Base-by-base conservation (phyloP, 2,888 invertebrate genomes). In the Lamproptera curius region DNA sequence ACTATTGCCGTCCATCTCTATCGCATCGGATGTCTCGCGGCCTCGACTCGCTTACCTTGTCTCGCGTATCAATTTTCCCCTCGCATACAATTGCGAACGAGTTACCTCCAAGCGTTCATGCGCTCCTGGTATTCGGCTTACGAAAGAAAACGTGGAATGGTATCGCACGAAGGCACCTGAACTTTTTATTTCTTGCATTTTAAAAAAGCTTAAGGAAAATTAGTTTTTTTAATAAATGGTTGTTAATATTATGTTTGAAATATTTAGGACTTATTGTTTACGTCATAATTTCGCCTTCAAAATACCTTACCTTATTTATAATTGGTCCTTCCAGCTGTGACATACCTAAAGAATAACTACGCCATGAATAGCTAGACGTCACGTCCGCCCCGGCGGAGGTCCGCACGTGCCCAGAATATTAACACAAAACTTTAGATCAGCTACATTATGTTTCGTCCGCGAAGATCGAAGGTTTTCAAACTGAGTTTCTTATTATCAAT, bases 131-230 rank as follows among this genome's bases (percentile, higher is more conserved):
- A 82, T 68, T 76, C 69, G 60, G 69, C 78, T 84, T 82, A 82
- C 83, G 81, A 81, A 84, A 85, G 81, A 84, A 79, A 82, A 81
- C 82, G 76, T 76, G 75, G 74, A 70, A 73, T 58, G 61, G 67
- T 61, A 64, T 60, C 54, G 55, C 54, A 49, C 49, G 59, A 58
- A 54, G 60, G 56, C 56, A 47, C n/a, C 11, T 3, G 28, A 11
- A 31, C 31, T 31, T 31, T 31, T 31, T 28, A 9, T 2, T 28
- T 28, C 9, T 31, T 31, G 31, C 31, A 11, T 44, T 42, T 61
- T n/a, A n/a, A n/a, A n/a, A n/a, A n/a, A n/a, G n/a, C n/a, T n/a
- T n/a, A n/a, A n/a, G n/a, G n/a, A n/a, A n/a, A n/a, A n/a, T n/a
- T n/a, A n/a, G n/a, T n/a, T n/a, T n/a, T n/a, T n/a, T n/a, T n/a